Base-by-base conservation (phyloP, 2,113 vertebrate species). In the Apodemus sylvaticus region DNA sequence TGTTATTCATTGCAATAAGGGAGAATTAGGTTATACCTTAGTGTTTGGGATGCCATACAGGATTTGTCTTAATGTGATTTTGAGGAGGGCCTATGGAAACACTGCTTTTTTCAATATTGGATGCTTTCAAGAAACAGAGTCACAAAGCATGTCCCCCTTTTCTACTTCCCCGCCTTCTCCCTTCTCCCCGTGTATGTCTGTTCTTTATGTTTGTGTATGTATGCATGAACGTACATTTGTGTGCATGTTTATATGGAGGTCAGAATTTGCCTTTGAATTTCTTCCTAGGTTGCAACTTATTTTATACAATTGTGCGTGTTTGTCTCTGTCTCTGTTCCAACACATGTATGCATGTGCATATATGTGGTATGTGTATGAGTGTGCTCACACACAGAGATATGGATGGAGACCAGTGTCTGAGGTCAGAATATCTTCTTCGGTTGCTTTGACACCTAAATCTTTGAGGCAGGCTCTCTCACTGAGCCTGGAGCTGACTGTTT, bases 1-100 rank as follows among this genome's bases (percentile, higher is more conserved):
- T 60, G 29, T 82, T 77, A 45, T 9, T 90, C 45, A 85, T 85
- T 68, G 48, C 48, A 55, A 24, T 22, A 20, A 85, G n/a, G 3
- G 66, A 83, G 19, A 66, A 90, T 55, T 17, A 34, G 29, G 55
- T 77, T 42, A 36, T 53, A 3, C 66, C 70, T 92, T 74, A 81
- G n/a, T 31, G 14, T 68, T 70, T 70, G 8, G 76, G 42, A 48
- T 55, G 31, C 73, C 22, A 53, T 64, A 24, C 5, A 60, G 74
- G 62, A 85, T 90, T 88, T 88, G 45, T 58, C 53, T 55, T 94
- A 55, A 85, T 20, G 20, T 55, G 64, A 91, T 81, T 86, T 90
- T 10, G 60, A 42, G 62, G 36, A 81, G 39, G 39, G 19, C 48
- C 71, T 89, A 71, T 71, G 31, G 86, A 94, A 93, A 34, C 58